Evolutionary conservation across 2,113 vertebrate genomes (phyloP).

Genomic region (Apistogramma diplotaenia): DNA sequence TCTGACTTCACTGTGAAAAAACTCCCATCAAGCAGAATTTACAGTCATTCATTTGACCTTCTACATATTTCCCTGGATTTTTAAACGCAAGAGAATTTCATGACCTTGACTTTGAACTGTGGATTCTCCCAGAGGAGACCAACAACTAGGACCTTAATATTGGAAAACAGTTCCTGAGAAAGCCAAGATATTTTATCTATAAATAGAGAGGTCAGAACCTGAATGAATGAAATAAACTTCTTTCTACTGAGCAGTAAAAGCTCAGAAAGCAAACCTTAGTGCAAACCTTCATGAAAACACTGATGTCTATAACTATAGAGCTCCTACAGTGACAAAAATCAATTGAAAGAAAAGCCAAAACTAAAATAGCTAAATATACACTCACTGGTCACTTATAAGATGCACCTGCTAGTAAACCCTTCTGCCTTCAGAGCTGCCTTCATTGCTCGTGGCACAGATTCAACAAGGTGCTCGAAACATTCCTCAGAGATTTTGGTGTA

Average conservation of each 20-base stretch:
- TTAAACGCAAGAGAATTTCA: constrained; percentile 15
- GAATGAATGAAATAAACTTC: background rate
- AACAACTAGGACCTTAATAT: background rate
- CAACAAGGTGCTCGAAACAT: background rate
- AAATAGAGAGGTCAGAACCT: background rate
- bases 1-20: background rate
- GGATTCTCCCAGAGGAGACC: background rate
- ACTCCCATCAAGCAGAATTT: background rate
- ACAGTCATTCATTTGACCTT: background rate
- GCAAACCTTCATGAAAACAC: background rate
- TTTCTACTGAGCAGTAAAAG: background rate
- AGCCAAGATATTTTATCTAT: background rate
- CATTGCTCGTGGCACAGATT: background rate
- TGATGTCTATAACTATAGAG: background rate
- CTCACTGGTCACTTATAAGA: background rate
- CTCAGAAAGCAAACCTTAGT: background rate
- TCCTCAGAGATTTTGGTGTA: background rate
- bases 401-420: no score
- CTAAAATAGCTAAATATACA: background rate
- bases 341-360: background rate
- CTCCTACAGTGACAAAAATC: background rate
- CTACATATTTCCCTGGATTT: background rate
- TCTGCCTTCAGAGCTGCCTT: background rate
- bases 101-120: background rate
- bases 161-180: background rate